Base-by-base conservation (phyloP, 1,140 invertebrate species). In the Trichonephila inaurata region DNA sequence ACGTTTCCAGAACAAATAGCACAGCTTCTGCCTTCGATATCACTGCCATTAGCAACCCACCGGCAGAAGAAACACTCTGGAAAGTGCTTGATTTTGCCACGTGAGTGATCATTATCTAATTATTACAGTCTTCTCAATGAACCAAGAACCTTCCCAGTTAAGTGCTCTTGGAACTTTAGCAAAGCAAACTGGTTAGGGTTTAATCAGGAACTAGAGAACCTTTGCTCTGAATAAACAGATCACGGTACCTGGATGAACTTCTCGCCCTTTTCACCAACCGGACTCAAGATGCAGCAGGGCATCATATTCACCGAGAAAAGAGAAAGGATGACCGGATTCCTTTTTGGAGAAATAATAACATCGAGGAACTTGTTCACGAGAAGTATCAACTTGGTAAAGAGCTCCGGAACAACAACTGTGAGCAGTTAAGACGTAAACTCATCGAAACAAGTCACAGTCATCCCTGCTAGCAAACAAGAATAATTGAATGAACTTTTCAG, bases 131-230 rank as follows among this genome's bases (percentile, higher is more conserved):
- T 83, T 5, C 8, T 83, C 44, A 83, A 83, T 7, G 18, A 28
- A 28, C 28, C 28, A 28, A 28, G 28, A 28, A 28, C 28, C 1
- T 28, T 28, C 28, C 28, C 0, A 72, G 21, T 28, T 8, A 83
- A 7, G 28, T 28, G 81, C 81, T 83, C 81, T 8, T 83, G 81
- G 81, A 83, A 83, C 44, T 83, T 83, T 21, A n/a, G 44, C 28
- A 83, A 83, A 83, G 28, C 81, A 33, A 51, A 83, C 81, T 83
- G 81, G 81, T 12, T 16, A 33, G 44, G 81, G 16, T 61, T 61
- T 61, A 61, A 8, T 2, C 16, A 16, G 16, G 16, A 8, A 61
- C 10, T 61, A 61, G 10, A 16, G 28, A 28, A 28, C 28, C 28
- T 1, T 28, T 28, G 28, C 28, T 28, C 28, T 28, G 28, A 28